These are phyloP conservation scores for Nowickia ferox DNA, from an alignment of 2,888 invertebrate species.

Conservation along the genomic window DNA sequence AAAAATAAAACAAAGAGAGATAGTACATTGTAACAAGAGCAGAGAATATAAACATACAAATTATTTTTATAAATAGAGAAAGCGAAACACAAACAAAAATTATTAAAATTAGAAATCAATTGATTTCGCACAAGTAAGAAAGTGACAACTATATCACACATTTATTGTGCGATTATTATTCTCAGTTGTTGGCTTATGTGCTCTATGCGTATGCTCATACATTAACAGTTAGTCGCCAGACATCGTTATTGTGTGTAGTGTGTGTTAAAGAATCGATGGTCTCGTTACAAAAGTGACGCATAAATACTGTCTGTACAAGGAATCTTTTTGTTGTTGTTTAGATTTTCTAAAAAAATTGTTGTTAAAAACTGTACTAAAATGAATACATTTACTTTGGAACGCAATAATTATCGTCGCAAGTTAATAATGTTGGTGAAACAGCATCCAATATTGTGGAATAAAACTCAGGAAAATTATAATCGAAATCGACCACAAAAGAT, in stretches of 20 bases:
- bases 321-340: conserved; percentile 4
- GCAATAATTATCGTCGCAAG: conserved; percentile 69
- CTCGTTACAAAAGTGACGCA: conserved; percentile 33
- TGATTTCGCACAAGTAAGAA: not conserved
- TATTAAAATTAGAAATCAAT: not conserved
- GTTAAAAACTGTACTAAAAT: conserved; percentile 16
- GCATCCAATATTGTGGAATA: conserved; percentile 72
- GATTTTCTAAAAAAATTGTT: conserved; percentile 9
- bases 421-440: conserved; percentile 68
- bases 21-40: not conserved
- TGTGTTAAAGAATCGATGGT: conserved; percentile 17
- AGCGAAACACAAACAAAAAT: not conserved
- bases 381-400: conserved; percentile 65
- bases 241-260: conserved; percentile 48
- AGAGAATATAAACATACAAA: conserved; percentile 63
- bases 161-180: not conserved
- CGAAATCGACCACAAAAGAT: conserved; percentile 68
- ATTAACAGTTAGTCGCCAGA: conserved; percentile 66
- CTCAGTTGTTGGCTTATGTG: conserved; percentile 32
- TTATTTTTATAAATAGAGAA: conserved; percentile 24
- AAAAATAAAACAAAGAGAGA: conserved; percentile 15
- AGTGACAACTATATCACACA: conserved; percentile 9
- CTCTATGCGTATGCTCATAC: conserved; percentile 66
- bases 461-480: conserved; percentile 68
- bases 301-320: not conserved